Percentiles rank a stretch among this genome's conserved stretches.
Conservation (phyloP, 2,888 invertebrate genomes). For the Arrhopalites spinosus region DNA sequence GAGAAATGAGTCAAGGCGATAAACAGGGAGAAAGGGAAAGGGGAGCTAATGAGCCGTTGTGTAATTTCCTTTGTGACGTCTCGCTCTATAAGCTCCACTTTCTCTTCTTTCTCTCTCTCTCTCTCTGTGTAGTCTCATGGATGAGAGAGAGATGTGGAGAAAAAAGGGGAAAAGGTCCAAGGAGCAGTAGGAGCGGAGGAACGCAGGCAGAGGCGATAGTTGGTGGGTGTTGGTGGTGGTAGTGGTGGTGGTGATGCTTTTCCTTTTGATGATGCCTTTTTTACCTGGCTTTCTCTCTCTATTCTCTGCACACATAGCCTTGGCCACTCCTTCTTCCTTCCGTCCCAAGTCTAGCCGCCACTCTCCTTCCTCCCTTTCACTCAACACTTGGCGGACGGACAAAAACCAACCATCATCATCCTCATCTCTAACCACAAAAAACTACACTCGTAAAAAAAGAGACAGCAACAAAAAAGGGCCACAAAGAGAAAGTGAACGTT, state of each 20-base stretch:
- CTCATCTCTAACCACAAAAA: background rate
- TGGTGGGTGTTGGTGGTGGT: too few relatives aligned
- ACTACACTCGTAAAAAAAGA: background rate
- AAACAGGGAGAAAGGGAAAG: background rate
- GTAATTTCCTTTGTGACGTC: slow-evolving; percentile 3
- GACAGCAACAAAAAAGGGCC: background rate
- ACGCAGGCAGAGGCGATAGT: background rate
- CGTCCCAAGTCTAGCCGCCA: background rate
- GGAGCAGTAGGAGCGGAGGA: background rate
- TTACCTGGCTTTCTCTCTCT: too few relatives aligned
- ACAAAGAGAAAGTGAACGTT: background rate
- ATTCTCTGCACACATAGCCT: too few relatives aligned
- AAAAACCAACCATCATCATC: slow-evolving; percentile 1
- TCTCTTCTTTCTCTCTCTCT: too few relatives aligned
- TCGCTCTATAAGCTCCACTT: background rate
- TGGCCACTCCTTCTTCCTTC: slow-evolving; percentile 24
- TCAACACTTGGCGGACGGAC: background rate
- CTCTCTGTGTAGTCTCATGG: too few relatives aligned
- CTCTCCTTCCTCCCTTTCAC: background rate
- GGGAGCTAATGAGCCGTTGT: slow-evolving; percentile 3
- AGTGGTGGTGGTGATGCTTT: too few relatives aligned
- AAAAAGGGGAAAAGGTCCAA: too few relatives aligned
- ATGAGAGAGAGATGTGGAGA: background rate
- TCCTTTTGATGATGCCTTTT: too few relatives aligned
- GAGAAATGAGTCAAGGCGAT: too few relatives aligned